Evolutionary conservation across 2,888 invertebrate species (phyloP).

Genomic region (Clitarchus hookeri): DNA sequence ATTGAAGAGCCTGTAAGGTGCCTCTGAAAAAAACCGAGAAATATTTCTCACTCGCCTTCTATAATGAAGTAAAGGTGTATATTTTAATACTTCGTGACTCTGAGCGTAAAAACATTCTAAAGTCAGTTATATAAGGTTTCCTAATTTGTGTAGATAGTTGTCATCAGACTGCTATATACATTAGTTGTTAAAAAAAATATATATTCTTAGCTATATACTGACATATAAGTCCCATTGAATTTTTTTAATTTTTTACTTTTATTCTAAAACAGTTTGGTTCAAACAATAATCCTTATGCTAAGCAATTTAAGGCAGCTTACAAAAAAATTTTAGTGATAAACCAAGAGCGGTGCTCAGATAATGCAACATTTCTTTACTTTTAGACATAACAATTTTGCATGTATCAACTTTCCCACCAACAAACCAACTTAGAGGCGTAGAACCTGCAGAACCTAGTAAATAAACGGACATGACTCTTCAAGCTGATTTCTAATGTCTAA

Average conservation of each 20-base stretch:
- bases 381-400: background rate
- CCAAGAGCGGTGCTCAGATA: background rate
- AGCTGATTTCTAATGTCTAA: too few species aligned
- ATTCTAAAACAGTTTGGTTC: slow-evolving; percentile 36
- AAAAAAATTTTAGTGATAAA: slow-evolving; percentile 27
- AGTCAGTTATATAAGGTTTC: slow-evolving; percentile 36
- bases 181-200: slow-evolving; percentile 20
- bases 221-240: slow-evolving; percentile 40
- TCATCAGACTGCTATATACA: slow-evolving; percentile 1
- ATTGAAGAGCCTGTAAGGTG: slow-evolving; percentile 27
- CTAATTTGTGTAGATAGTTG: slow-evolving; percentile 34
- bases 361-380: background rate
- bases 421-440: too few species aligned
- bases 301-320: slow-evolving; percentile 24
- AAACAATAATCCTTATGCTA: slow-evolving; percentile 39
- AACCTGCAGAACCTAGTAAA: too few species aligned
- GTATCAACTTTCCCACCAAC: too few species aligned
- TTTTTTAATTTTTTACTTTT: slow-evolving; percentile 37
- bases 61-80: slow-evolving; percentile 27
- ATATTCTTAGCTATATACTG: slow-evolving; percentile 28
- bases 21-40: too few species aligned
- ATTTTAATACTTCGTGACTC: background rate
- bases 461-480: too few species aligned
- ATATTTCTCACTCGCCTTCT: slow-evolving; percentile 26
- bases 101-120: background rate